Conservation (phyloP, 2,797 vertebrate species). For the Crenuchus spilurus region DNA sequence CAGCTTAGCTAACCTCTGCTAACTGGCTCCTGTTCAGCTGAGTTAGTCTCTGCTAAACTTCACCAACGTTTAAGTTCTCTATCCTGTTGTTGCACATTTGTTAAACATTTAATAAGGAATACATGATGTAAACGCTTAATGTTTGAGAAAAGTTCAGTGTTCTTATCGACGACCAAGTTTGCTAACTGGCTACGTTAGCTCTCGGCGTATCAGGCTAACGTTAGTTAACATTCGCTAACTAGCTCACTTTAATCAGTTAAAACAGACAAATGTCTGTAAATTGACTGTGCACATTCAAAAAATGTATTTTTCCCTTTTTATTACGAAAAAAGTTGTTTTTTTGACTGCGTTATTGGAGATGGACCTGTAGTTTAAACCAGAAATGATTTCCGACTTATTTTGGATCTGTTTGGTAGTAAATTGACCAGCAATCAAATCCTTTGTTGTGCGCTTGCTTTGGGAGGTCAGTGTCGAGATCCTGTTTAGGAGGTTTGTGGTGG, state of each 20-base stretch:
- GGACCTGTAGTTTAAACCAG: no score
- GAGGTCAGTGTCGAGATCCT: no score
- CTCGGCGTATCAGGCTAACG: background rate
- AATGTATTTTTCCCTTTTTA: background rate
- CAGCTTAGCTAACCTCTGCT: conserved; percentile 27
- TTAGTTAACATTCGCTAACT: background rate
- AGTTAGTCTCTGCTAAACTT: conserved; percentile 35
- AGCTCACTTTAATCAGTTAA: background rate
- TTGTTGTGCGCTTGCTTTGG: no score
- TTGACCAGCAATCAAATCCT: no score
- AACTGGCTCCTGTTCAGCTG: conserved; percentile 32
- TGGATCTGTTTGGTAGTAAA: no score
- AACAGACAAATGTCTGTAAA: no score
- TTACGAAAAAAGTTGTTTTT: background rate
- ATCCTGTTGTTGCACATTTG: no score
- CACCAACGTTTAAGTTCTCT: background rate
- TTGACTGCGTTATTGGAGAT: no score
- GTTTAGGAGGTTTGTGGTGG: background rate
- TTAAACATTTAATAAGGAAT: background rate
- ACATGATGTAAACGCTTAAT: background rate
- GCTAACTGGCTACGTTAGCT: background rate
- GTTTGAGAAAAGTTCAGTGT: background rate
- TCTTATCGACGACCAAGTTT: background rate
- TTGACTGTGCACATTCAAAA: no score
- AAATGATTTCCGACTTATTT: no score